phyloP scores from a whole-genome alignment of 2,797 vertebrate genomes.

The Hippocampus kuda region DNA sequence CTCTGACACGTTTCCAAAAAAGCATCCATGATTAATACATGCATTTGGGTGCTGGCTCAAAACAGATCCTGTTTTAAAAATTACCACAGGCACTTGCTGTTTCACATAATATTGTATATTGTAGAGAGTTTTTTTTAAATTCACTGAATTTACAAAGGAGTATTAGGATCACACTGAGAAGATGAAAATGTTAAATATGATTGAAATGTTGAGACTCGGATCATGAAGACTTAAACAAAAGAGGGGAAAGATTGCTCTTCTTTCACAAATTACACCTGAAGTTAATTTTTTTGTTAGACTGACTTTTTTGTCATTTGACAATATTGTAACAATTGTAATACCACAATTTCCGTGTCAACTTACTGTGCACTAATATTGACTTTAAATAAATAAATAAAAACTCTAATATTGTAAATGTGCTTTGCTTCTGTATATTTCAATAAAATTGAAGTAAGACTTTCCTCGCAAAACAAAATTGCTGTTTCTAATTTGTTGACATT shows the following conservation, averaged over 20 bases:
- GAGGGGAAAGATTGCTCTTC: too few relatives aligned
- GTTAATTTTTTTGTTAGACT: neutral
- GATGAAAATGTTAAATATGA: neutral
- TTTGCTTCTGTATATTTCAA: too few relatives aligned
- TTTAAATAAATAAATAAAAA: neutral
- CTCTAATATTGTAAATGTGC: too few relatives aligned
- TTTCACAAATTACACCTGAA: too few relatives aligned
- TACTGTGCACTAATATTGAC: neutral
- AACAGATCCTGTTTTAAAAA: slow-evolving; percentile 33
- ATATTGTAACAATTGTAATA: neutral
- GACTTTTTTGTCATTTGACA: neutral
- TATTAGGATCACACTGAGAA: neutral
- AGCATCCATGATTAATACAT: slow-evolving; percentile 40
- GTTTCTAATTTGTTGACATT: too few relatives aligned
- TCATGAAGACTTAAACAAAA: neutral
- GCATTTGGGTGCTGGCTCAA: slow-evolving; percentile 45
- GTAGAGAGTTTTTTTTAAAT: neutral
- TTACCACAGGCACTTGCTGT: neutral
- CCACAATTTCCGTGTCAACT: neutral
- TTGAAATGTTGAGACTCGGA: neutral
- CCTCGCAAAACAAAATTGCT: too few relatives aligned
- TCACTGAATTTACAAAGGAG: neutral
- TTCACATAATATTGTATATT: neutral
- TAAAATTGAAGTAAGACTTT: too few relatives aligned
- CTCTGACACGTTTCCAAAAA: slow-evolving; percentile 49